These are phyloP conservation scores for Rousettus madagascariensis DNA, from an alignment of 2,797 vertebrate genomes.

Conservation along the genomic window DNA sequence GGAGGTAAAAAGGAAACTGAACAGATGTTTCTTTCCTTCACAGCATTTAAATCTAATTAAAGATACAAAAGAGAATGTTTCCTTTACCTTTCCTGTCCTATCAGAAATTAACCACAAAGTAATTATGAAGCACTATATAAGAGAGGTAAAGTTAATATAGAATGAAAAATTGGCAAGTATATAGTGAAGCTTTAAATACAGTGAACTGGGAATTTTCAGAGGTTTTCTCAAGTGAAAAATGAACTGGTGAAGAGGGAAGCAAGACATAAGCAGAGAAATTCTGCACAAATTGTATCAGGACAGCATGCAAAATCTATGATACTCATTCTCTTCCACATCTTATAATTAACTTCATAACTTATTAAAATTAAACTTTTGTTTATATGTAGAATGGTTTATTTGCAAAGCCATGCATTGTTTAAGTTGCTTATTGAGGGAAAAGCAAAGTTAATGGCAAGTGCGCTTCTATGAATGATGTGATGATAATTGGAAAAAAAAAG, in stretches of 20 bases:
- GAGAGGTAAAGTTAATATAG: background rate
- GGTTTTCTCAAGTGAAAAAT: constrained; percentile 21
- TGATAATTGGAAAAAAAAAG: constrained; percentile 18
- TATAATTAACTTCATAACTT: background rate
- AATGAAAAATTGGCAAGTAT: background rate
- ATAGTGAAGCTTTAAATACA: background rate
- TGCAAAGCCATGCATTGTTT: background rate
- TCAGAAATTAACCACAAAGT: constrained; percentile 21
- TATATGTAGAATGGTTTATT: background rate
- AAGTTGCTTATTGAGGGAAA: background rate
- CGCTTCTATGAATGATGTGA: background rate
- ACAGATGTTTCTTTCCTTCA: background rate
- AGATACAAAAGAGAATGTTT: background rate
- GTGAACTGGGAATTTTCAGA: background rate
- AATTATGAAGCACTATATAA: background rate
- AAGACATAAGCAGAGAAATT: background rate
- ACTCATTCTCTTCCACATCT: background rate
- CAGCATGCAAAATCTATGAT: background rate
- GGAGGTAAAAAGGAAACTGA: background rate
- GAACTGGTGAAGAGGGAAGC: background rate
- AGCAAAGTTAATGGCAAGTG: background rate
- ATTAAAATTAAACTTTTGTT: constrained; percentile 10
- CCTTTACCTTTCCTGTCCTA: background rate
- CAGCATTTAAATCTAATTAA: constrained; percentile 2
- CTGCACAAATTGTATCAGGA: background rate